These are phyloP conservation scores for Euphydryas editha DNA, from an alignment of 2,888 invertebrate genomes.

Conservation along the genomic window DNA sequence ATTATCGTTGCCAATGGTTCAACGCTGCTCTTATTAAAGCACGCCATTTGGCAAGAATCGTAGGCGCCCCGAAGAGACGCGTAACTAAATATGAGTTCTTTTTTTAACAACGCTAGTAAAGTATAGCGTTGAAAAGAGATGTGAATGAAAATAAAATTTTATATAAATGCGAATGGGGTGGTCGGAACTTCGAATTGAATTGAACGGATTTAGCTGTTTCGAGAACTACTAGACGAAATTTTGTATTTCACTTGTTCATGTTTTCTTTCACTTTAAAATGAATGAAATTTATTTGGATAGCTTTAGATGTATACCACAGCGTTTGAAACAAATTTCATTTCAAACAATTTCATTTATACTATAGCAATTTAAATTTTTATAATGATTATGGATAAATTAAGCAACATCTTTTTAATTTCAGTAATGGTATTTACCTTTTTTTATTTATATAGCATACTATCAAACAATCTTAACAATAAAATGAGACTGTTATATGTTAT, in stretches of 20 bases:
- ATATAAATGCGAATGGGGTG: conserved; percentile 27
- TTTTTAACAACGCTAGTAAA: conserved; percentile 38
- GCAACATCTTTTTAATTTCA: neutral
- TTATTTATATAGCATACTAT: neutral
- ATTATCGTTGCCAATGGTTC: conserved; percentile 60
- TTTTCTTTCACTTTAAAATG: conserved; percentile 40
- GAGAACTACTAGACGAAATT: conserved; percentile 41
- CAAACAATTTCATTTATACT: neutral
- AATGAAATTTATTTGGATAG: conserved; percentile 19
- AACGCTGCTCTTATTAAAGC: conserved; percentile 69
- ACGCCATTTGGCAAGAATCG: conserved; percentile 73
- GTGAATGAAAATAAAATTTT: conserved; percentile 37
- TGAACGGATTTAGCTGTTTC: conserved; percentile 33
- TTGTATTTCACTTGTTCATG: conserved; percentile 53
- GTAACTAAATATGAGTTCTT: conserved; percentile 44
- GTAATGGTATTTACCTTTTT: neutral
- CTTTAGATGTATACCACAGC: neutral
- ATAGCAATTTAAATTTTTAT: neutral
- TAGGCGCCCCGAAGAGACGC: conserved; percentile 51
- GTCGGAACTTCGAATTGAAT: conserved; percentile 35
- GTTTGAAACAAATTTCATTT: neutral
- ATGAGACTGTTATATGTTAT: neutral
- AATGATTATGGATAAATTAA: neutral
- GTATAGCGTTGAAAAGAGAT: conserved; percentile 38
- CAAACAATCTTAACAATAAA: neutral